These are phyloP conservation scores for Cotesia vestalis DNA, from an alignment of 1,140 invertebrate species.

Conservation along the genomic window DNA sequence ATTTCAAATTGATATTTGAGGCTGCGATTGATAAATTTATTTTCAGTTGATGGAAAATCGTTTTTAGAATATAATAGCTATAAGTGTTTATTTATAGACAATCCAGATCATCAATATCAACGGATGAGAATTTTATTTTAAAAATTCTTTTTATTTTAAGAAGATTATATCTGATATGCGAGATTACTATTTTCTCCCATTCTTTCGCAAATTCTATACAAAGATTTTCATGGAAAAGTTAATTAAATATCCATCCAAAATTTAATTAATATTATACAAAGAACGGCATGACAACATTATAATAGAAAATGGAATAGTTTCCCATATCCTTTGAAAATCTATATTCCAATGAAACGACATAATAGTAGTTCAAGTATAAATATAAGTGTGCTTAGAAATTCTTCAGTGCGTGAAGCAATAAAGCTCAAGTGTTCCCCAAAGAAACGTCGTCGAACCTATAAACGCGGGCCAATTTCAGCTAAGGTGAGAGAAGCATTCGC, in stretches of 20 bases:
- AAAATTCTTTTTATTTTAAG: too few relatives aligned
- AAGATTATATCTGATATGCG: too few relatives aligned
- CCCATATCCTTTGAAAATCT: background rate
- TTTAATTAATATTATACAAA: too few relatives aligned
- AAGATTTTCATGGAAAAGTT: too few relatives aligned
- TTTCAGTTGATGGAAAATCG: background rate
- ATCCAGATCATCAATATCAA: too few relatives aligned
- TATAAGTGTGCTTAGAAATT: background rate
- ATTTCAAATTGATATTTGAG: background rate
- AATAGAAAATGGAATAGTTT: background rate
- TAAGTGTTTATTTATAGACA: too few relatives aligned
- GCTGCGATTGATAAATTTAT: background rate
- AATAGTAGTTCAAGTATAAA: background rate
- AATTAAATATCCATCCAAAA: too few relatives aligned
- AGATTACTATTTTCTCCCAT: too few relatives aligned
- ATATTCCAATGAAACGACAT: background rate
- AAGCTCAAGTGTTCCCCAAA: background rate
- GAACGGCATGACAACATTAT: background rate
- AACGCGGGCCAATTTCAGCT: background rate
- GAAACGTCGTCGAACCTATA: background rate
- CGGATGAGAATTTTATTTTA: too few relatives aligned
- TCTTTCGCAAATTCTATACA: too few relatives aligned
- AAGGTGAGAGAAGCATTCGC: background rate
- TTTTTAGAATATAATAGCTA: too few relatives aligned
- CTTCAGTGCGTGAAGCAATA: constrained; percentile 2